Base-by-base conservation (phyloP, 1,140 invertebrate species). In the Notospermus geniculatus region DNA sequence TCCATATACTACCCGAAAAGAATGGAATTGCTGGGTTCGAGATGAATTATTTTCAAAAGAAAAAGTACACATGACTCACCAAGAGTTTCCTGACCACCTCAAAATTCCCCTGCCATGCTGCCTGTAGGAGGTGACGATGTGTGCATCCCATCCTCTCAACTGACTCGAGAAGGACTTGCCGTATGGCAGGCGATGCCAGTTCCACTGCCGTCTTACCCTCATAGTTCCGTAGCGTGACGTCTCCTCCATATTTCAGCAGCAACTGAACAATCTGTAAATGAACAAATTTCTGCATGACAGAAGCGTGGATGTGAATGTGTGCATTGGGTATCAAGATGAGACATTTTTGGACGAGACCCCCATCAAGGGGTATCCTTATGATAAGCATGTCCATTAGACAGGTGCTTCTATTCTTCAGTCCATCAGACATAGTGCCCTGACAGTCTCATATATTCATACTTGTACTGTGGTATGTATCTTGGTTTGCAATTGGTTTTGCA, bases 31-130 rank as follows among this genome's bases (percentile, higher is more conserved):
- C n/a, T n/a, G n/a, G n/a, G n/a, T n/a, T n/a, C n/a, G n/a, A n/a
- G n/a, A n/a, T n/a, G n/a, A n/a, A n/a, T n/a, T 54, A 30, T 36
- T 30, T 62, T 41, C n/a, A 43, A 29, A 56, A 53, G 23, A 58
- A 4, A 45, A 27, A n/a, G n/a, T n/a, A n/a, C n/a, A n/a, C 4
- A 36, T 36, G 41, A 60, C 71, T 67, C 60, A 80, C 78, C 76
- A 80, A 46, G 55, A 80, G 59, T 45, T 70, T 71, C 1, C 59
- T 63, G 52, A 79, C 66, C 23, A 78, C 64, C 25, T 69, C 62
- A 17, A 71, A 43, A 58, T 79, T 75, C 17, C 78, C 77, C 56
- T 78, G 77, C 78, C 78, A 80, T 11, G 75, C 73, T 19, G 77
- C 78, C 58, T 80, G 78, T 28, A 77, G 67, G 4, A 80, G 59